Base-by-base conservation (phyloP, 2,113 vertebrate genomes). In the Mustela nigripes region DNA sequence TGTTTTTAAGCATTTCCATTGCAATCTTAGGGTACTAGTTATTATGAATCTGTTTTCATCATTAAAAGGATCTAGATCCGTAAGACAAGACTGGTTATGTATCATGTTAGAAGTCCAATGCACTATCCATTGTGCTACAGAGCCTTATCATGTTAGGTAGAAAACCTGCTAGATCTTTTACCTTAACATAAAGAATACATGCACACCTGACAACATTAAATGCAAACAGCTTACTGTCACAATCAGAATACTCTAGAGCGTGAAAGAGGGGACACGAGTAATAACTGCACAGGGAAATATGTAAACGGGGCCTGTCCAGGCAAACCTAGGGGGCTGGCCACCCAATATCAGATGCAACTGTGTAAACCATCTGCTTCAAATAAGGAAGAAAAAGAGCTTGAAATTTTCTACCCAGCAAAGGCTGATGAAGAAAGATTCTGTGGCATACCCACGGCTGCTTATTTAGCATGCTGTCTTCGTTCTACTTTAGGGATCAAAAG, bases 391-490 rank as follows among this genome's bases (percentile, higher is more conserved):
- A 83, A 79, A 31, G 39, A 67, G n/a, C 28, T 53, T 85, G 26
- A 69, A 42, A 92, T 58, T 76, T 94, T 76, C 78, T 71, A 81
- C 31, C 76, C 91, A 60, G 80, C 65, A 65, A 94, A 67, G 48
- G 33, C 0, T 86, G 39, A 91, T 71, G 15, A 69, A 85, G 71
- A 80, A 95, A 74, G 83, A 45, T 53, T 53, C 0, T 2, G 3
- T 28, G 84, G 62, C 71, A 95, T 8, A 56, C 0, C 39, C 15
- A 60, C 65, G n/a, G 31, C 2, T 92, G 48, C 22, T 81, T 67
- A 53, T 73, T 69, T 63, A 88, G 82, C 18, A 53, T 26, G 53
- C 10, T 48, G 42, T 33, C 78, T 76, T 62, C 4, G 63, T 67
- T 58, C 67, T 87, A 82, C 28, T 73, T 92, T n/a, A 87, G 48